Percentiles rank a stretch among this genome's conserved stretches.
phyloP scores from a whole-genome alignment of 2,888 invertebrate genomes.

The Noctuana brunneofusca region DNA sequence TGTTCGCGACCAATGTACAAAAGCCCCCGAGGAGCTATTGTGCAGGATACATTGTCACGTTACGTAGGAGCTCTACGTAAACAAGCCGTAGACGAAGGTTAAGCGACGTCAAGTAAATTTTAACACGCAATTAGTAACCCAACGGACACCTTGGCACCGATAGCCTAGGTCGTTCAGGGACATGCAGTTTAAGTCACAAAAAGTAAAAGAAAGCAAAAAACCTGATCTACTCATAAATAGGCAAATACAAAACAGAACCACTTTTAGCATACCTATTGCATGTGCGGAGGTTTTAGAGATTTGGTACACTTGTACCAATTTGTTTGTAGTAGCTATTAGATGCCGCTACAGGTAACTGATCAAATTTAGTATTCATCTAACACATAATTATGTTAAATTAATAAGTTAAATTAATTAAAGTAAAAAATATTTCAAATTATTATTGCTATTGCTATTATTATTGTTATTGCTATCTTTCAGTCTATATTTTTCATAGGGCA shows the following conservation, averaged over 20 bases:
- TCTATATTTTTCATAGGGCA: no score
- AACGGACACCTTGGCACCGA: slow-evolving; percentile 74
- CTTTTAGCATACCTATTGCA: not conserved
- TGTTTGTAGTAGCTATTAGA: no score
- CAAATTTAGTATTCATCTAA: no score
- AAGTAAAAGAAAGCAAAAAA: slow-evolving; percentile 11
- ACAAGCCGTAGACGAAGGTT: slow-evolving; percentile 64
- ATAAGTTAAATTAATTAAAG: no score
- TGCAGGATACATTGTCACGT: slow-evolving; percentile 42
- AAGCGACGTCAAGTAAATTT: slow-evolving; percentile 78
- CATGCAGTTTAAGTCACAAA: slow-evolving; percentile 36
- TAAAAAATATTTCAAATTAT: no score
- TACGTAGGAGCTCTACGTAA: slow-evolving; percentile 51
- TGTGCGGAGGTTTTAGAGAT: not conserved
- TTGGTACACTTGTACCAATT: no score
- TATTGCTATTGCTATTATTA: no score
- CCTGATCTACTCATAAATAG: not conserved
- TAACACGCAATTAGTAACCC: slow-evolving; percentile 78
- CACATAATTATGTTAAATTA: no score
- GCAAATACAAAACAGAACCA: not conserved
- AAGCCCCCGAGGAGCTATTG: slow-evolving; percentile 52
- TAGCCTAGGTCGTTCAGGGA: slow-evolving; percentile 63
- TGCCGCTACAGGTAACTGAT: no score
- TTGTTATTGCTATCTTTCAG: no score
- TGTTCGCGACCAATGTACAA: slow-evolving; percentile 47